Percentiles rank a stretch among this genome's conserved stretches.
Conservation (phyloP, 2,797 vertebrate species). For the Perdix hodgsoniae region DNA sequence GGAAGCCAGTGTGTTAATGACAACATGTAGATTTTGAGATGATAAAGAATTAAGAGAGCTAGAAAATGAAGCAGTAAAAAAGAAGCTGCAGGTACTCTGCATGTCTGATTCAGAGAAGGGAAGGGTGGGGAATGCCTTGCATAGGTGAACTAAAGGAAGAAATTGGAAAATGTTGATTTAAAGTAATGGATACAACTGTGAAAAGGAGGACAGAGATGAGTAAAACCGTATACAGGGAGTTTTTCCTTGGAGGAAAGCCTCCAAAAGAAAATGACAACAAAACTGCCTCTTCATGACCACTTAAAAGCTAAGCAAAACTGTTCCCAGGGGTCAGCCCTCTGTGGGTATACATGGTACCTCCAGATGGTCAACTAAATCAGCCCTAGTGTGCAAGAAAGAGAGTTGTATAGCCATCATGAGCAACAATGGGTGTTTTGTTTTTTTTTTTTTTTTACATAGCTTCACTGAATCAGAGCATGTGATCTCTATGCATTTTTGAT, state of each 20-base stretch:
- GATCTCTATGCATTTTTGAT: not conserved
- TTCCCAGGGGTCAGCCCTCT: not conserved
- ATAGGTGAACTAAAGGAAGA: not conserved
- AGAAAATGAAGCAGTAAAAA: not conserved
- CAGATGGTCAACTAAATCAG: not conserved
- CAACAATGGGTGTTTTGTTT: not conserved
- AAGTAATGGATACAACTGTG: not conserved
- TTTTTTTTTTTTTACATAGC: not conserved
- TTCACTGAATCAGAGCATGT: not conserved
- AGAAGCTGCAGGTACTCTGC: not conserved
- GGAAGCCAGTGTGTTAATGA: not conserved
- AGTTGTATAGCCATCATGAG: not conserved
- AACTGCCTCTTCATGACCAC: not conserved
- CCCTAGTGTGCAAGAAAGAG: not conserved
- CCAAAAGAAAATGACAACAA: fast-evolving
- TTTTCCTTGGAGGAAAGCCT: not conserved
- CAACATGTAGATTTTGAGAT: not conserved
- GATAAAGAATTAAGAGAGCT: not conserved
- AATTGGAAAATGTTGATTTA: not conserved
- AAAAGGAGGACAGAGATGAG: not conserved
- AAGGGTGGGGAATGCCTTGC: not conserved
- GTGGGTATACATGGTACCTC: not conserved
- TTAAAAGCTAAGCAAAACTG: not conserved
- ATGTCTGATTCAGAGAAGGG: not conserved
- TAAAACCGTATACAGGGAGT: not conserved